Conservation (phyloP, 2,797 vertebrate genomes). For the Myotis myotis region DNA sequence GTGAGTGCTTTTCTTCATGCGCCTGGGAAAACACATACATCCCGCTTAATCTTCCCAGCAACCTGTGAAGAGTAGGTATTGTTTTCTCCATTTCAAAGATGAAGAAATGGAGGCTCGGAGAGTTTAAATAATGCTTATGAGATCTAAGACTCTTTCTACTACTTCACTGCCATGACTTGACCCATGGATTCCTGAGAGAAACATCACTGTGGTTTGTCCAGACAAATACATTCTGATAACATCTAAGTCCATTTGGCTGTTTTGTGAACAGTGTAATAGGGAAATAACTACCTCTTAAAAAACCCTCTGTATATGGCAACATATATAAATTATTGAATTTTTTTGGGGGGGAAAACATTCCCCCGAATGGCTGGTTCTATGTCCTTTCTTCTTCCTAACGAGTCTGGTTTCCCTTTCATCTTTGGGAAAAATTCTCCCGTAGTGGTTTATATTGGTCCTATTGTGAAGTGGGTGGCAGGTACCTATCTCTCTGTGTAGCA, state of each 20-base stretch:
- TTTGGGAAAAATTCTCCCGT: not conserved
- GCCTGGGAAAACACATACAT: not conserved
- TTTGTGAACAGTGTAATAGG: not conserved
- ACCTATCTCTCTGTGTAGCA: not conserved
- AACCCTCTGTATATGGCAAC: not conserved
- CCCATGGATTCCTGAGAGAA: not conserved
- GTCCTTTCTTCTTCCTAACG: not conserved
- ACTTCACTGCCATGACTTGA: not conserved
- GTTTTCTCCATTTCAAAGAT: not conserved
- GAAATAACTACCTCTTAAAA: not conserved
- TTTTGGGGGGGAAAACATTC: not conserved
- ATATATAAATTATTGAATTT: not conserved
- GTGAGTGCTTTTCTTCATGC: not conserved
- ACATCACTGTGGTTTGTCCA: not conserved
- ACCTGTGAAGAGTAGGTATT: not conserved
- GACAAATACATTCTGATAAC: slow-evolving; percentile 16
- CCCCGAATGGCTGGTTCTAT: not conserved
- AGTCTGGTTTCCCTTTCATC: not conserved
- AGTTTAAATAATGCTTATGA: not conserved
- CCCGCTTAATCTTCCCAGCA: not conserved
- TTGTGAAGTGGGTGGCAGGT: not conserved
- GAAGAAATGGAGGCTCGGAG: not conserved
- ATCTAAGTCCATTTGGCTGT: not conserved
- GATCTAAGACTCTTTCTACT: not conserved
- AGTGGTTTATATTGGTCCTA: not conserved